Evolutionary conservation across 2,797 vertebrate species (phyloP), one percentile per base, ranked within the genome.

Genomic region (Pelobates cultripes): DNA sequence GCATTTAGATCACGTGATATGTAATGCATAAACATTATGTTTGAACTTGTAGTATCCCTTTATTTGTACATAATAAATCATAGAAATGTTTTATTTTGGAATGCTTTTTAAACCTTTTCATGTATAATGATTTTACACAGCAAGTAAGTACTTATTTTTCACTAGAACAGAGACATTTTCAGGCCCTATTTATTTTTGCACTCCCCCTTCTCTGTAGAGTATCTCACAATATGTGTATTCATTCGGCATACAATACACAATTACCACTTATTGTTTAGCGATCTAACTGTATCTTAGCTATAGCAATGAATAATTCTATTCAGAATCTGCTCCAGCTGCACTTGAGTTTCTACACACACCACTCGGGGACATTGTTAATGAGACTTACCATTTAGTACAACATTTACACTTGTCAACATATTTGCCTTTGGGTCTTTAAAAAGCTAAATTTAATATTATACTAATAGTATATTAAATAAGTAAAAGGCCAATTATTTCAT

Each of bases 281-380:
- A 0, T 3, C 79, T 89, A 81, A 87, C 78, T 90, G 89, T 90
- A 90, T 89, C 85, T 8, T 93, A 93, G 92, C 93, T 90, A 93
- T 93, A 91, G 93, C 77, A 90, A 94, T 92, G 90, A 92, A 90
- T 92, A 89, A 91, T 89, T 89, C 89, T 87, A 79, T 90, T 88
- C 88, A 88, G 88, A 88, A 87, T 78, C 77, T 10, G 80, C 88
- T 88, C 88, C 91, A 93, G 92, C 92, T 91, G 92, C 88, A 81
- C 67, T 76, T 75, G 70, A 64, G 86, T 84, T 89, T 68, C 90
- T 76, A 45, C 85, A 89, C 86, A 87, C 87, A 88, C 75, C 74
- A 82, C 80, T 90, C 85, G n/a, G 75, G 81, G 79, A 85, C 86
- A 87, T 89, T 88, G 84, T 88, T 94, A 92, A 93, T 89, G 87